Evolutionary conservation across 2,797 vertebrate species (phyloP).

Genomic region (Enteromius radiatus): DNA sequence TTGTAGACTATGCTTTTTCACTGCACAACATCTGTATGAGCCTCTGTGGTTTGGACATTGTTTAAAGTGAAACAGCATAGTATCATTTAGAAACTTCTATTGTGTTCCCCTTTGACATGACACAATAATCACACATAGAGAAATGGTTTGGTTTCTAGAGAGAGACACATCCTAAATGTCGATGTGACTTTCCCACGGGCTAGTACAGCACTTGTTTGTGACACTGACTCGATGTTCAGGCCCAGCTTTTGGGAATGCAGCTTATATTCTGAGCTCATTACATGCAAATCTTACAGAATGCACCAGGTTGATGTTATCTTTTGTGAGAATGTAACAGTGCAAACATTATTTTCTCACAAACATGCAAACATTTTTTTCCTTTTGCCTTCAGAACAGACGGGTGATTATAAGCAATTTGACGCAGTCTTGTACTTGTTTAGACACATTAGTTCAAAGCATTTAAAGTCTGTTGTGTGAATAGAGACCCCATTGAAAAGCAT

Average conservation of each 20-base stretch:
- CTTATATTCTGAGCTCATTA: neutral
- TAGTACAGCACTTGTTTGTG: neutral
- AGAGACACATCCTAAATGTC: neutral
- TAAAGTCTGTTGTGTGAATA: slow-evolving; percentile 18
- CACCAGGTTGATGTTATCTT: neutral
- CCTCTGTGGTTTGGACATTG: slow-evolving; percentile 11
- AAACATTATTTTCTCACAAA: slow-evolving; percentile 37
- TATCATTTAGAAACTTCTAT: slow-evolving; percentile 23
- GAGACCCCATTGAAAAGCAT: slow-evolving; percentile 25
- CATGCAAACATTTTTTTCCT: neutral
- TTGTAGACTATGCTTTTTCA: neutral
- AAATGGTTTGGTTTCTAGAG: slow-evolving; percentile 6
- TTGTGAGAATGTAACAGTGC: slow-evolving; percentile 39
- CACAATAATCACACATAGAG: neutral
- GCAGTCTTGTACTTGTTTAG: slow-evolving; percentile 34
- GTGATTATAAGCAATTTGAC: slow-evolving; percentile 11
- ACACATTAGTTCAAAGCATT: slow-evolving; percentile 33
- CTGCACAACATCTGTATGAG: neutral
- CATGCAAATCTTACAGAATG: slow-evolving; percentile 19
- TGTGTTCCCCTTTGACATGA: slow-evolving; percentile 13
- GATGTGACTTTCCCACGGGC: slow-evolving; percentile 6
- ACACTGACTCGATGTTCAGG: neutral
- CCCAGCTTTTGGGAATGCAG: neutral
- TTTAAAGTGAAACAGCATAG: neutral
- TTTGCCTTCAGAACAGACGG: slow-evolving; percentile 14